These are phyloP conservation scores for Aleiodes alternator DNA, from an alignment of 2,888 invertebrate species.

Conservation along the genomic window DNA sequence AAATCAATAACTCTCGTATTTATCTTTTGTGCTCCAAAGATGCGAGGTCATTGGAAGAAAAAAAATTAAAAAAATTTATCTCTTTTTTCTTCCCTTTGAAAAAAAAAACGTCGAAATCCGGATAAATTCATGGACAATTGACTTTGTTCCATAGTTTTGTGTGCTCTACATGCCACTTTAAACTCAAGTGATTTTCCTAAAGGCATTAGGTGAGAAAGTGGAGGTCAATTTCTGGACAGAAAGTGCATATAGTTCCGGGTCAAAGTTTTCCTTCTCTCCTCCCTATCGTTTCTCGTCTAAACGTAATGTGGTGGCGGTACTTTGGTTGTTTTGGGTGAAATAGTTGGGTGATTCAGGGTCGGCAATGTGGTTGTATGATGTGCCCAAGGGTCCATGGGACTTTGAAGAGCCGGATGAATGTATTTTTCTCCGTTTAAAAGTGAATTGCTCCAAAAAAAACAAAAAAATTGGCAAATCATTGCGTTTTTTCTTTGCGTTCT, in stretches of 20 bases:
- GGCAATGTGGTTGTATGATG: slow-evolving; percentile 57
- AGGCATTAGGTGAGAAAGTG: slow-evolving; percentile 37
- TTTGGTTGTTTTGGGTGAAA: slow-evolving; percentile 66
- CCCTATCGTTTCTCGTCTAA: not conserved
- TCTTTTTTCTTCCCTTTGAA: no score
- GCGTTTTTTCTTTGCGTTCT: not conserved
- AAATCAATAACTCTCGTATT: slow-evolving; percentile 14
- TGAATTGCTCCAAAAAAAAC: not conserved
- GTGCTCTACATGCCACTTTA: slow-evolving; percentile 24
- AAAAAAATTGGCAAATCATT: not conserved
- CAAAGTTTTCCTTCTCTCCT: slow-evolving; percentile 54
- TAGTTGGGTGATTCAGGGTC: slow-evolving; percentile 69
- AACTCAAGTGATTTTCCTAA: slow-evolving; percentile 34
- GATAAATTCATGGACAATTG: no score
- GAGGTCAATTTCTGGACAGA: slow-evolving; percentile 37
- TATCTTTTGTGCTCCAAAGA: slow-evolving; percentile 15
- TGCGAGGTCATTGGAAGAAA: not conserved
- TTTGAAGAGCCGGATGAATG: slow-evolving; percentile 7
- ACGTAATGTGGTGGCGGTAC: slow-evolving; percentile 60
- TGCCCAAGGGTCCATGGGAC: slow-evolving; percentile 2
- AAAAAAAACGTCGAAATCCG: no score
- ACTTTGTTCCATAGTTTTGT: not conserved
- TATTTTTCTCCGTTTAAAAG: not conserved
- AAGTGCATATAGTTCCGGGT: slow-evolving; percentile 50
- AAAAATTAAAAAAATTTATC: no score